These are phyloP conservation scores for Euzetes globulus DNA, from an alignment of 2,888 invertebrate genomes.

Conservation along the genomic window DNA sequence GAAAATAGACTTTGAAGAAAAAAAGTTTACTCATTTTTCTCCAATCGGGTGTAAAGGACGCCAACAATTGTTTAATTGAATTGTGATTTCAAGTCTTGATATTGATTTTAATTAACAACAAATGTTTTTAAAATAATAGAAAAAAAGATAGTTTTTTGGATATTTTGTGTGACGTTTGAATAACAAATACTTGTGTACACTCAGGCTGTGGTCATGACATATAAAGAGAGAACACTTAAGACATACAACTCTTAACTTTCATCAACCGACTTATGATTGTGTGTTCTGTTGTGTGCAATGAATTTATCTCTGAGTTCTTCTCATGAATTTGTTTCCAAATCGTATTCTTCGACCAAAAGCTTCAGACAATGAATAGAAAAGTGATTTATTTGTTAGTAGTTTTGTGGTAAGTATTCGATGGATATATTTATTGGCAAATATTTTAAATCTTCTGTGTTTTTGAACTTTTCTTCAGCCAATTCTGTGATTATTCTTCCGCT, in stretches of 20 bases:
- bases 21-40: neutral
- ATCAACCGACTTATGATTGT: neutral
- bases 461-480: neutral
- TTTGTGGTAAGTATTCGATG: slow-evolving; percentile 7
- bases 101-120: neutral
- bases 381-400: neutral
- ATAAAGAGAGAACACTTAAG: neutral
- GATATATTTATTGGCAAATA: neutral
- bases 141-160: neutral
- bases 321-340: neutral
- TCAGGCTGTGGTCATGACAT: slow-evolving; percentile 21
- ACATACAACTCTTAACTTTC: too few relatives aligned
- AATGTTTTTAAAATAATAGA: neutral
- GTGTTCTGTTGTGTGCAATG: neutral
- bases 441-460: neutral
- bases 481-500: neutral
- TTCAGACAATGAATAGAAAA: neutral
- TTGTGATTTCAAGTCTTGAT: neutral
- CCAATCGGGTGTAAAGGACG: neutral
- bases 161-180: slow-evolving; percentile 17
- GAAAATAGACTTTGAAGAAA: too few relatives aligned
- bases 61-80: neutral
- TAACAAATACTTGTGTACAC: slow-evolving; percentile 15
- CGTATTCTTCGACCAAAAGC: neutral
- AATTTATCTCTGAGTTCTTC: neutral